These are phyloP conservation scores for Sceloporus tristichus DNA, from an alignment of 2,113 vertebrate species.

Conservation along the genomic window DNA sequence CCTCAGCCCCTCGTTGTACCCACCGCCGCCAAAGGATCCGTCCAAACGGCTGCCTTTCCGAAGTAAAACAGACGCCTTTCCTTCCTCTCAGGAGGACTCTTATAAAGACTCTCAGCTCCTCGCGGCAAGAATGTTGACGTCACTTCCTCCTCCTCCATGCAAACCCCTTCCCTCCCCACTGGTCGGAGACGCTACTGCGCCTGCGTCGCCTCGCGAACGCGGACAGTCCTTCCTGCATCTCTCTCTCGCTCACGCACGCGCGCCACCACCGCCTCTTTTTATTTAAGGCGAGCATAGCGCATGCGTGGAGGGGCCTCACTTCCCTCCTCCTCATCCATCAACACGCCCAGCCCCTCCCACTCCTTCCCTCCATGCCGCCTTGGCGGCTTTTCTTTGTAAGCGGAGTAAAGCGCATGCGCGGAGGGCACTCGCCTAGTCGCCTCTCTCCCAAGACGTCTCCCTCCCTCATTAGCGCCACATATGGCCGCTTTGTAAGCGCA, in stretches of 20 bases:
- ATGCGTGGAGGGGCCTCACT: neutral
- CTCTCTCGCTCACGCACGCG: no score
- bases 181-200: neutral
- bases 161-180: neutral
- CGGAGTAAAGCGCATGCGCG: no score
- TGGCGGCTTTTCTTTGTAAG: no score
- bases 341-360: no score
- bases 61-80: neutral
- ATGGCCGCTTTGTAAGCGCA: no score
- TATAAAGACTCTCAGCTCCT: neutral
- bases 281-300: neutral
- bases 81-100: no score
- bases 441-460: no score
- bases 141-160: constrained; percentile 3
- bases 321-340: no score
- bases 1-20: no score
- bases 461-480: no score
- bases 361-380: no score
- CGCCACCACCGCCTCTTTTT: neutral
- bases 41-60: neutral
- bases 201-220: neutral
- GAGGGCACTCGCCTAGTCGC: no score
- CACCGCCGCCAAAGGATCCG: neutral
- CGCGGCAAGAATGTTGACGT: neutral
- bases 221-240: neutral